Evolutionary conservation across 2,888 invertebrate genomes (phyloP), one percentile per base, ranked within the genome.

Genomic region (Hydrotaea diabolus): DNA sequence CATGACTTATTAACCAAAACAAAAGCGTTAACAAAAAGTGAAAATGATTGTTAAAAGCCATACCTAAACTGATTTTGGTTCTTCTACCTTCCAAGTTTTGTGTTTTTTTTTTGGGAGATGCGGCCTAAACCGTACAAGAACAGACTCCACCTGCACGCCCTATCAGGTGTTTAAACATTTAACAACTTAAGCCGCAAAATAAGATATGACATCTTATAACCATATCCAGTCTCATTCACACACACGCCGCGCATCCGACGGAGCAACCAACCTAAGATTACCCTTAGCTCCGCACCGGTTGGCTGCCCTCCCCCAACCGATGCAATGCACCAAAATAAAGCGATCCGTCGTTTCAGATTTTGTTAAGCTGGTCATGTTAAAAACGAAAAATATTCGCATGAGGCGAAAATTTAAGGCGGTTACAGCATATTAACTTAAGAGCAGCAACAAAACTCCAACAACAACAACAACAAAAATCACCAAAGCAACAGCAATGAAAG

Each of bases 121-220:
- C 21, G 0, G 26, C 31, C 36, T 13, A 36, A n/a, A 17, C 9
- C 1, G 39, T n/a, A 71, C 21, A 73, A 73, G 23, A 39, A 69
- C 59, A 46, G 46, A 82, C 86, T 89, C 88, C 89, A 89, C 89
- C 89, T 89, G 89, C 89, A 83, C 82, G 83, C 86, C 77, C 87
- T 89, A 89, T 90, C 90, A 90, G 90, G 89, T 90, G 90, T 88
- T 90, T 89, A 88, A 87, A 87, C 87, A 87, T 88, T 87, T 87
- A 87, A 88, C 87, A 88, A 89, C 85, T 83, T 83, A 83, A 80
- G 83, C 85, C 84, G 80, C 87, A 87, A 87, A 86, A 87, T 87
- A 87, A 88, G 89, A 89, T 89, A 83, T 86, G 86, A 86, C 86
- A 86, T 83, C 86, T 86, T 76, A 76, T 78, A 83, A 71, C 71